A percentile compares a stretch with the other conserved stretches of the same genome.
phyloP scores from a whole-genome alignment of 2,113 vertebrate genomes.

The Oxyura jamaicensis region DNA sequence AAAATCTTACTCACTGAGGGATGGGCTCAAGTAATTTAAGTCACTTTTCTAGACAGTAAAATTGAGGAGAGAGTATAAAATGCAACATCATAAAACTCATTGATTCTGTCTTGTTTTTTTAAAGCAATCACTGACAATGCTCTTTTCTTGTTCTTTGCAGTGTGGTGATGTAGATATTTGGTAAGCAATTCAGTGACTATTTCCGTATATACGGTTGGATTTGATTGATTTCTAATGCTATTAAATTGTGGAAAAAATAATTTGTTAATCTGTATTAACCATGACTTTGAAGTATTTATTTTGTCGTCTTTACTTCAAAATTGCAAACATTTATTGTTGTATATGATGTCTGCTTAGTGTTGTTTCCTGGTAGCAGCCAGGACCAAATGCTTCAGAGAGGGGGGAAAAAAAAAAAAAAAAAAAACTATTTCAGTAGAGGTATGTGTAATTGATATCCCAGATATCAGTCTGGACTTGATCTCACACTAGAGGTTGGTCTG shows the following conservation, averaged over 20 bases:
- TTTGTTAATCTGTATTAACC: neutral
- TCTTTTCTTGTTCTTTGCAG: neutral
- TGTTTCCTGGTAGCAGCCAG: neutral
- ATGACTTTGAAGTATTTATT: neutral
- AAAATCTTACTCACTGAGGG: neutral
- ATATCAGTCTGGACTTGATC: neutral
- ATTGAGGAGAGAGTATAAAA: neutral
- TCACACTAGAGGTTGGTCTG: neutral
- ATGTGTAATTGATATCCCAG: neutral
- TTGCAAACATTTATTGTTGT: neutral
- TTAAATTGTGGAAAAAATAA: neutral
- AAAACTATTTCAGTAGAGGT: neutral
- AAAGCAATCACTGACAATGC: neutral
- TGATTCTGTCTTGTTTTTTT: neutral
- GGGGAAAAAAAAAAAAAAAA: too few relatives aligned
- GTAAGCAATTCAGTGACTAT: neutral
- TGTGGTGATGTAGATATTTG: neutral
- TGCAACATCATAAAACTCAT: neutral
- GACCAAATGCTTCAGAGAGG: neutral
- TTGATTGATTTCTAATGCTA: neutral
- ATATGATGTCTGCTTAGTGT: neutral
- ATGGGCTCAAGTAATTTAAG: neutral
- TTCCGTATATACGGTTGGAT: neutral
- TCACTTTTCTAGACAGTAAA: neutral
- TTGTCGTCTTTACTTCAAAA: neutral